Base-by-base conservation (phyloP, 1,140 invertebrate genomes). In the Eupeodes corollae region DNA sequence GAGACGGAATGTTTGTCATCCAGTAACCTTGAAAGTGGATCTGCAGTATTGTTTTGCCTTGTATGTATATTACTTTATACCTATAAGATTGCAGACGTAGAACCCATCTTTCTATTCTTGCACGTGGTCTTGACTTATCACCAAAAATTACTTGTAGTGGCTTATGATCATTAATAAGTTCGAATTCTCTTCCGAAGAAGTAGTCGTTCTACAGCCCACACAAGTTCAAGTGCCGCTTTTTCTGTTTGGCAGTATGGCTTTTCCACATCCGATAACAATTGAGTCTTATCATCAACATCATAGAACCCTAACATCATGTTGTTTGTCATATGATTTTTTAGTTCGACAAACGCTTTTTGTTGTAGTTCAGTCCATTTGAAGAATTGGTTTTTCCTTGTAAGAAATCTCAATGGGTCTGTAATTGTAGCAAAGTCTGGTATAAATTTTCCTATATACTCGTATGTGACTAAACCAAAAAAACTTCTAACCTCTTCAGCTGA, bases 231-330 rank as follows among this genome's bases (percentile, higher is more conserved):
- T 34, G 50, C 55, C 52, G 71, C 67, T 42, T 62, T 57, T 48
- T 73, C 65, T 2, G 58, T 68, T 47, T 70, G 63, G 9, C 53
- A 67, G 48, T 70, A 71, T 26, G 59, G 44, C 48, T 52, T 56
- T 56, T 73, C 63, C 14, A 56, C 52, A 15, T 52, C 47, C 11
- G 63, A 54, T 31, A 70, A 53, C 13, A 70, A 26, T 26, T 26
- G 3, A 26, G 8, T 26, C 21, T 26, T 26, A 26, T 26, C 21
- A 26, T 26, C 21, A 52, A 34, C 55, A 46, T 8, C 67, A 71
- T 42, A 56, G 31, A 32, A 52, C 49, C 32, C 58, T 38, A 19
- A 44, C 40, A 39, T 61, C 50, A 41, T 13, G 14, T 31, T 31
- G 12, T 38, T 14, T 42, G 19, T 18, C 26, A 59, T 9, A 30